These are phyloP conservation scores for Lamprotornis superbus DNA, from an alignment of 2,113 vertebrate genomes.

Conservation along the genomic window DNA sequence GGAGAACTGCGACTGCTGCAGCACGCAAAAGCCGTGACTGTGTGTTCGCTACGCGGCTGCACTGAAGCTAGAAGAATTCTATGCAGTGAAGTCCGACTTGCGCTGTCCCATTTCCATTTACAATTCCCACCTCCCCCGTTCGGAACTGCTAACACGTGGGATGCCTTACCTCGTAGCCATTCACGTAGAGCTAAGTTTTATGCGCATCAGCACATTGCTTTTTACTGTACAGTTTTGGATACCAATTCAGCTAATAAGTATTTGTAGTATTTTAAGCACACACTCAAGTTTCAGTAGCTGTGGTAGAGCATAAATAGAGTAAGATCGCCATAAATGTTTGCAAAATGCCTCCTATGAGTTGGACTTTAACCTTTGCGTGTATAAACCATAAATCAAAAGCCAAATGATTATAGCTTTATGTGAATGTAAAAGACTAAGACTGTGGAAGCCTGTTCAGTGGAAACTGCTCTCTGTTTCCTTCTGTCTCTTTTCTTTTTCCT, in stretches of 20 bases:
- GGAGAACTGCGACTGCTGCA: fast-evolving
- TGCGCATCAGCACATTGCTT: not conserved
- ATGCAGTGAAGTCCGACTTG: fast-evolving
- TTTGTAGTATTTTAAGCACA: not conserved
- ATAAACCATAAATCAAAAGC: not conserved
- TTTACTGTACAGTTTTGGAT: not conserved
- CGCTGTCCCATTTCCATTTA: fast-evolving
- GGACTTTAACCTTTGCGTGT: not conserved
- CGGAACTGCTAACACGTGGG: not conserved
- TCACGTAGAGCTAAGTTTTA: not conserved
- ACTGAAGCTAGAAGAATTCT: not conserved
- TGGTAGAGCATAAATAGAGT: not conserved
- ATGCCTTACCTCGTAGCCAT: not conserved
- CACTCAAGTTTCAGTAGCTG: not conserved
- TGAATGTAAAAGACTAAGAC: not conserved
- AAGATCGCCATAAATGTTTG: not conserved
- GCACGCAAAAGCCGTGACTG: fast-evolving
- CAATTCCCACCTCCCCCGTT: no score
- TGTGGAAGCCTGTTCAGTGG: not conserved
- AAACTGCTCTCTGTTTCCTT: not conserved
- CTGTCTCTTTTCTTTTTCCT: not conserved
- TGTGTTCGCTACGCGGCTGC: fast-evolving
- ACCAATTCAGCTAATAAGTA: not conserved
- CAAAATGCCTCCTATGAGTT: not conserved
- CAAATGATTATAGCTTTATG: not conserved